Conservation (phyloP, 1,140 invertebrate species). For the Phortica variegata region DNA sequence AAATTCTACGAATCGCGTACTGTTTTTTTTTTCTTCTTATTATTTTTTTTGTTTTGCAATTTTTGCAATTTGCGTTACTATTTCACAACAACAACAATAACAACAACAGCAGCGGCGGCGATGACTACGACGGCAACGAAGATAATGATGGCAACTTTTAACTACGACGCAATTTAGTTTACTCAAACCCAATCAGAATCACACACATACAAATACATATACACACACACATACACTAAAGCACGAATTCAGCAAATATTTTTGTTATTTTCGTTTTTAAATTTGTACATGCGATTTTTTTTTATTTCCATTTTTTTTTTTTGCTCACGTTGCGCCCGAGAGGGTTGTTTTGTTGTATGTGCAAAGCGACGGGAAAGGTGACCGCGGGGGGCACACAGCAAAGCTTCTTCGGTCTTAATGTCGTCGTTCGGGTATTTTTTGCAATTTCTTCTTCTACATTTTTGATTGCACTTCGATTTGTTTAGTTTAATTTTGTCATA, state of each 20-base stretch:
- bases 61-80: conserved; percentile 15
- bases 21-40: not conserved
- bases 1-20: no score
- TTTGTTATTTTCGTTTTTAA: conserved; percentile 18
- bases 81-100: conserved; percentile 26
- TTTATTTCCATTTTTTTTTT: no score
- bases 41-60: not conserved
- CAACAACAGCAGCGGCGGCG: conserved; percentile 3
- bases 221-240: conserved; percentile 2
- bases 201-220: conserved; percentile 12
- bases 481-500: no score
- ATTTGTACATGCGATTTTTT: no score
- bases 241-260: conserved; percentile 10
- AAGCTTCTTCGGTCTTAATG: no score
- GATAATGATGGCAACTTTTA: conserved; percentile 28
- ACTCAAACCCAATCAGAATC: conserved; percentile 33
- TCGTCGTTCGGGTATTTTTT: no score
- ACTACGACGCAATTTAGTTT: conserved; percentile 53
- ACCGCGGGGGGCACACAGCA: no score
- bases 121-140: conserved; percentile 2
- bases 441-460: no score
- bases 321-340: no score
- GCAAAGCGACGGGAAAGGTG: no score
- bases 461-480: no score
- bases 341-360: conserved; percentile 22